Evolutionary conservation across 2,888 invertebrate genomes (phyloP), one percentile per base, ranked within the genome.

Genomic region (Bursaphelenchus okinawaensis): DNA sequence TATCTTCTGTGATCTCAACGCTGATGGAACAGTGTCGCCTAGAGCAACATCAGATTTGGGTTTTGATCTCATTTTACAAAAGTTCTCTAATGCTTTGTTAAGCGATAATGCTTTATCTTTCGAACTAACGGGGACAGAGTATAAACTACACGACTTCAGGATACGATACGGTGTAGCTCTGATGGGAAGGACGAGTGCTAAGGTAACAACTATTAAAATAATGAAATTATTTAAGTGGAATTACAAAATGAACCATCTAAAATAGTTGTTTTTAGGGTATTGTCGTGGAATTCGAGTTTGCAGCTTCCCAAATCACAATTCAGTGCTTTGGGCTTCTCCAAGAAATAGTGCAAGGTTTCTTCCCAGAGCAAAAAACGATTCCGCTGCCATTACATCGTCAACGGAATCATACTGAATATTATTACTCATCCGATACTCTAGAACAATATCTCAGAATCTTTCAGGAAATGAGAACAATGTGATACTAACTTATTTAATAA

Each of bases 61-160:
- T 20, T 78, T 78, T 54, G 78, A 78, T 50, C 62, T 75, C 23
- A 75, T 77, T 59, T 62, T 78, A 16, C 65, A 69, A 4, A 78
- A 78, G 62, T 68, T 78, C 60, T 68, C 68, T 7, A 63, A 69
- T 31, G 77, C 74, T 31, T 52, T 76, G 7, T 40, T 54, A 4
- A 20, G 67, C 3, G 69, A 71, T 19, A 55, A 54, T 7, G 23
- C 55, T 12, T 26, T 29, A 6, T 23, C 29, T 20, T 68, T 71
- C 57, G 67, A 71, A 63, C 51, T 74, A 24, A 70, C 62, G 51
- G 78, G 78, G 26, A 69, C 66, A 51, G 73, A 78, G 61, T 78
- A 73, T 65, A 60, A 64, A 19, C 55, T 78, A 27, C 66, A 67
- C 23, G 78, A 78, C 56, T 78, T 76, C 58, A 60, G 64, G 12